Conservation (phyloP, 1,140 invertebrate genomes). For the Caenorhabditis inopinata region DNA sequence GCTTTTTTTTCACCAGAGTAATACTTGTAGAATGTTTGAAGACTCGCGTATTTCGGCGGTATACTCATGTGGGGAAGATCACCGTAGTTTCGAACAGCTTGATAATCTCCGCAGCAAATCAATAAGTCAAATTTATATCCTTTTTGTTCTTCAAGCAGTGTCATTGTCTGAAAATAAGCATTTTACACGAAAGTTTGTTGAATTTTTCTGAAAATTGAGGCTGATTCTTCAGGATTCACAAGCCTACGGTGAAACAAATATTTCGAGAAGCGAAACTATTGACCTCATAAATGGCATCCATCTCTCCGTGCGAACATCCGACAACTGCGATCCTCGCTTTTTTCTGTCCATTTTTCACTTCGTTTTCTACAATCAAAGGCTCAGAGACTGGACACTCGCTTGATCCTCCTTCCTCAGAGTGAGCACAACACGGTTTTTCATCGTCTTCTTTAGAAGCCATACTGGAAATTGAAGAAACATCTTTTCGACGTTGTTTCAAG, state of each 20-base stretch:
- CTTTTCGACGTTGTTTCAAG: neutral
- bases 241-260: too few species aligned
- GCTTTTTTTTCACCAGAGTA: conserved; percentile 85
- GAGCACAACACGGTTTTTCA: neutral
- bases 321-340: conserved; percentile 77
- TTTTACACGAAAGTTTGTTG: too few species aligned
- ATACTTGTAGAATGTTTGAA: conserved; percentile 93
- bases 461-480: too few species aligned
- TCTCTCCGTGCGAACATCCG: conserved; percentile 94
- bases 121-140: conserved; percentile 81
- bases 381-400: neutral
- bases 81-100: conserved; percentile 71
- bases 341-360: conserved; percentile 4
- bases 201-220: too few species aligned
- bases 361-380: neutral
- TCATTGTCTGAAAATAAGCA: conserved; percentile 32
- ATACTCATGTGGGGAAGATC: conserved; percentile 86
- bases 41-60: conserved; percentile 82
- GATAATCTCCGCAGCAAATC: conserved; percentile 96
- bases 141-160: conserved; percentile 70
- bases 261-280: too few species aligned
- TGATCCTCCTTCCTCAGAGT: neutral
- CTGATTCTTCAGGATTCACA: too few species aligned
- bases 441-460: neutral
- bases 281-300: conserved; percentile 83